Evolutionary conservation across 2,113 vertebrate genomes (phyloP).

Genomic region (Myotis brandtii): DNA sequence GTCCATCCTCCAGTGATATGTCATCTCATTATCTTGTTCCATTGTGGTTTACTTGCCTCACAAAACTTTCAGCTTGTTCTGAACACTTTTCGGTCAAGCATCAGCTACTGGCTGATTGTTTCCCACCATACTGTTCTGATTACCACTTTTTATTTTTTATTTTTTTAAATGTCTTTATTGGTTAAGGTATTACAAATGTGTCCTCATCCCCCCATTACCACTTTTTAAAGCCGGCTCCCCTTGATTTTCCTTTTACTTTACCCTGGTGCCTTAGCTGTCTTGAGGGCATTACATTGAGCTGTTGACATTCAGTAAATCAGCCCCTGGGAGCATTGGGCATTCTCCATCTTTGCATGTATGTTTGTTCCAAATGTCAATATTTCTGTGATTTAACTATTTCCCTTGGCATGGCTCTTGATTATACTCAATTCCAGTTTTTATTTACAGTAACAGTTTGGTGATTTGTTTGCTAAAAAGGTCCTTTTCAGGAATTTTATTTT

Average conservation of each 20-base stretch:
- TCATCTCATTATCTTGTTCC: slow-evolving; percentile 87
- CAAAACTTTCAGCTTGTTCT: slow-evolving; percentile 84
- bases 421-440: slow-evolving; percentile 79
- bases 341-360: slow-evolving; percentile 52
- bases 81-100: slow-evolving; percentile 80
- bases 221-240: slow-evolving; percentile 80
- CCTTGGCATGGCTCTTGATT: slow-evolving; percentile 82
- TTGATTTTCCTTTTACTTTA: slow-evolving; percentile 82
- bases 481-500: slow-evolving; percentile 44
- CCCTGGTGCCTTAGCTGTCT: slow-evolving; percentile 76
- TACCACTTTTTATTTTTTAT: slow-evolving; percentile 67
- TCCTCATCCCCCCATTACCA: slow-evolving; percentile 75
- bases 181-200: no score
- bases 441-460: slow-evolving; percentile 82
- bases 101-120: slow-evolving; percentile 86
- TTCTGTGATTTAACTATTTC: slow-evolving; percentile 81
- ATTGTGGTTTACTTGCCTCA: slow-evolving; percentile 86
- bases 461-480: slow-evolving; percentile 42
- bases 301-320: slow-evolving; percentile 43
- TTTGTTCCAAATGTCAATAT: background rate
- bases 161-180: no score
- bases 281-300: slow-evolving; percentile 58
- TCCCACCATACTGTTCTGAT: slow-evolving; percentile 86
- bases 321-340: background rate
- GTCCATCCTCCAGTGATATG: slow-evolving; percentile 87